Base-by-base conservation (phyloP, 2,797 vertebrate species). In the Zalophus californianus region DNA sequence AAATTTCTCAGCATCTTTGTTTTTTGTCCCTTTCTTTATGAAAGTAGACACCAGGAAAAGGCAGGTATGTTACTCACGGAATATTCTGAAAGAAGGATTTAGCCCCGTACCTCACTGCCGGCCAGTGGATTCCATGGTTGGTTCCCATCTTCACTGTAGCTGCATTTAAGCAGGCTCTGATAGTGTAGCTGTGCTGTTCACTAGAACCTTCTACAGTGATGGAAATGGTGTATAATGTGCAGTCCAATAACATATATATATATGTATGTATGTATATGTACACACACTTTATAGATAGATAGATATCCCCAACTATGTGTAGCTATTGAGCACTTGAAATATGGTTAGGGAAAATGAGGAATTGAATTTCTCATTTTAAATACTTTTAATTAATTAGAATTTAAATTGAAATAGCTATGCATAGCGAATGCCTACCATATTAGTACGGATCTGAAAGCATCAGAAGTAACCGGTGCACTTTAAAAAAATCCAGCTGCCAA, bases 341-440 rank as follows among this genome's bases (percentile, higher is more conserved):
- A 23, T 44, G 52, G 25, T 54, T 86, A 56, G 41, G 41, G 60
- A 90, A 92, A 96, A 20, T 5, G n/a, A 66, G 18, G 12, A 29
- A 38, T 25, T 79, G 15, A 86, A 54, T 86, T 86, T 97, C 72
- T 84, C 38, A 96, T 88, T 96, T 96, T 86, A 86, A 87, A 50
- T 77, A 66, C 8, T 89, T 97, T 87, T 29, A 88, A 70, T 82
- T 62, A 84, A 73, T 80, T 50, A 94, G 52, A 82, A 89, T 66
- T 62, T 72, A 86, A 93, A 91, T 66, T 58, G 68, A 70, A 79
- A 86, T 75, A 83, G 9, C 15, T 82, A 64, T 9, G 83, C 0
- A 3, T 54, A 18, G 6, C 41, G 73, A 90, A 20, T 75, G 58
- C 29, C 13, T 48, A 60, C n/a, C 13, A 15, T 38, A 89, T 16